A percentile compares a stretch with the other conserved stretches of the same genome.
phyloP scores from a whole-genome alignment of 2,113 vertebrate species.

The Mixornis gularis region DNA sequence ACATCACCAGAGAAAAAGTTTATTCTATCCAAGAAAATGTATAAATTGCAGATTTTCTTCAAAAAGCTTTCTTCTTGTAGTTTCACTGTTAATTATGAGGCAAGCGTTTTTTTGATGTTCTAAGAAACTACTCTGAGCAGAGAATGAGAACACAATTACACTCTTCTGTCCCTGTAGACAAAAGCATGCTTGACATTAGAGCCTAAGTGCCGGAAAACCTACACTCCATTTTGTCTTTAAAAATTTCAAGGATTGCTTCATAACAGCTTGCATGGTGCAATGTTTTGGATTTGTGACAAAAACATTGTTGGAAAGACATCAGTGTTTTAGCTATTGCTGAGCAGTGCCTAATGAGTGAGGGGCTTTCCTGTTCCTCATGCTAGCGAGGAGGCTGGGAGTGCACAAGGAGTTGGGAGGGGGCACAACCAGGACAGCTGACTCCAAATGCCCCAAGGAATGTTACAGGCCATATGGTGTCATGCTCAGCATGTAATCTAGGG shows the following conservation, averaged over 20 bases:
- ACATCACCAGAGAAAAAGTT: neutral
- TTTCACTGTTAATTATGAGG: neutral
- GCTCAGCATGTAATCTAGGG: neutral
- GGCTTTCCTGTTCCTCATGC: neutral
- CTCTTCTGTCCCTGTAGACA: neutral
- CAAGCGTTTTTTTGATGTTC: neutral
- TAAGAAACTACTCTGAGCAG: neutral
- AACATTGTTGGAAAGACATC: neutral
- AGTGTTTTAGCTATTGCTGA: neutral
- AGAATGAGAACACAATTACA: neutral
- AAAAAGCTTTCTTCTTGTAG: neutral
- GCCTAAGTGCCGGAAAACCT: neutral
- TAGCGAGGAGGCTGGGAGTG: fast-evolving
- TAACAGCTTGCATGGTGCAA: neutral
- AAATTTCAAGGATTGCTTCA: neutral
- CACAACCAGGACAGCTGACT: neutral
- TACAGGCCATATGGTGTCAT: neutral
- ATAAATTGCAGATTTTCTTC: neutral
- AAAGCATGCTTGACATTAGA: neutral
- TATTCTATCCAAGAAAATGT: neutral
- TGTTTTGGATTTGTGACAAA: neutral
- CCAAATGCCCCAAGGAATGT: neutral
- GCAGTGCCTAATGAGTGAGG: neutral
- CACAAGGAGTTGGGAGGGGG: neutral
- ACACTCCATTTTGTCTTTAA: neutral